Percentiles rank a stretch among this genome's conserved stretches.
These are phyloP conservation scores for Protosalanx chinensis DNA, from an alignment of 2,797 vertebrate species.

Conservation along the genomic window DNA sequence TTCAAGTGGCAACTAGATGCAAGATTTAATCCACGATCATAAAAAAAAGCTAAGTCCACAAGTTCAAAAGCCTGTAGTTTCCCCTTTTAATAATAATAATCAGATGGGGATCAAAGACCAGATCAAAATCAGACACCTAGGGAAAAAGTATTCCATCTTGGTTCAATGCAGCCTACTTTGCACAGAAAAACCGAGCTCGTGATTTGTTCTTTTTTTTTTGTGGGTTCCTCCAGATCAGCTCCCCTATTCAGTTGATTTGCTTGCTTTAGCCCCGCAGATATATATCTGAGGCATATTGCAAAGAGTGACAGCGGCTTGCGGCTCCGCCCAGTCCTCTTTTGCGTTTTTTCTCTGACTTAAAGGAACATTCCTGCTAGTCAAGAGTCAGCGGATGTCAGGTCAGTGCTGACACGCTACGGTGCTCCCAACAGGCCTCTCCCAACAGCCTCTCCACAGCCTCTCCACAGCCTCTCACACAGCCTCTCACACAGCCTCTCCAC, in stretches of 20 bases:
- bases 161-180: background rate
- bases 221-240: constrained; percentile 14
- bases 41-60: constrained; percentile 20
- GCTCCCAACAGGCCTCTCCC: background rate
- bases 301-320: constrained; percentile 55
- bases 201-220: background rate
- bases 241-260: constrained; percentile 3
- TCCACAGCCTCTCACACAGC: background rate
- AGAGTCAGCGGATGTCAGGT: constrained; percentile 56
- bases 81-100: constrained; percentile 53
- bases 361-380: constrained; percentile 72
- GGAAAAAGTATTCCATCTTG: constrained; percentile 37
- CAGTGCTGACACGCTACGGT: constrained; percentile 49
- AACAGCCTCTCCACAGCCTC: background rate
- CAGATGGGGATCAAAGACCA: constrained; percentile 51
- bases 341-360: constrained; percentile 64
- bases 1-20: constrained; percentile 27
- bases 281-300: constrained; percentile 47
- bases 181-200: constrained; percentile 5
- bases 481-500: background rate
- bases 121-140: constrained; percentile 29
- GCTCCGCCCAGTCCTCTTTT: constrained; percentile 62
- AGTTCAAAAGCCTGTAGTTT: constrained; percentile 56
- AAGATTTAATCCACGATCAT: constrained; percentile 41
- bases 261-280: constrained; percentile 45